phyloP scores from a whole-genome alignment of 2,888 invertebrate genomes.

The Tupiocoris notatus region DNA sequence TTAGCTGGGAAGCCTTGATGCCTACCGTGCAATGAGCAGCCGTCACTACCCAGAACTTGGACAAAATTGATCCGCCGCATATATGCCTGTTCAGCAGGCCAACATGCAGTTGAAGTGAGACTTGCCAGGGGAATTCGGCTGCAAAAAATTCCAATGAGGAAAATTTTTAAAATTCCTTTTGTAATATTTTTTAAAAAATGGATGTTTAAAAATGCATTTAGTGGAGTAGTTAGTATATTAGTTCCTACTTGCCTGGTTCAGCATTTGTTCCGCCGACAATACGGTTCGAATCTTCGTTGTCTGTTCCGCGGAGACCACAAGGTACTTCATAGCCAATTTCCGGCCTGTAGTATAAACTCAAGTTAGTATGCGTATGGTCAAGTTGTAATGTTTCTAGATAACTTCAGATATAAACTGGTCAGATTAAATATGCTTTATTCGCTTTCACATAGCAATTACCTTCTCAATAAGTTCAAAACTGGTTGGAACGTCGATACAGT shows the following conservation, averaged over 20 bases:
- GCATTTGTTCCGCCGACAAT: slow-evolving; percentile 49
- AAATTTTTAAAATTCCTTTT: too few species aligned
- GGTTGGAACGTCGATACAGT: too few species aligned
- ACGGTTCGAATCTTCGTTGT: slow-evolving; percentile 35
- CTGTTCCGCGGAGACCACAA: slow-evolving; percentile 39
- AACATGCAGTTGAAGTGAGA: slow-evolving; percentile 51
- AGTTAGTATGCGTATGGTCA: neutral
- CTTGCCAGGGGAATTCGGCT: slow-evolving; percentile 53
- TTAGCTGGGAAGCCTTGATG: slow-evolving; percentile 46
- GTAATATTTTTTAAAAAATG: neutral
- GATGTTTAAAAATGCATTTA: too few species aligned
- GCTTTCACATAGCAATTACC: too few species aligned
- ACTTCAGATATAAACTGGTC: neutral
- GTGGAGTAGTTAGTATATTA: too few species aligned
- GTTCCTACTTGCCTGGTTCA: slow-evolving; percentile 46
- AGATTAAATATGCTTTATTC: too few species aligned
- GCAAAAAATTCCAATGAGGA: slow-evolving; percentile 3
- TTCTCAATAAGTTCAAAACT: too few species aligned
- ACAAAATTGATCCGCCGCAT: slow-evolving; percentile 52
- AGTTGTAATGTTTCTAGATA: neutral
- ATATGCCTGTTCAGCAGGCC: slow-evolving; percentile 49
- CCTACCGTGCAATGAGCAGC: slow-evolving; percentile 52
- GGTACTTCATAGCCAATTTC: slow-evolving; percentile 37
- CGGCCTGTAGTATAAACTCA: neutral
- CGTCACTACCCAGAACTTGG: slow-evolving; percentile 50